These are phyloP conservation scores for Saxidomus purpurata DNA, from an alignment of 1,140 invertebrate genomes.

Conservation along the genomic window DNA sequence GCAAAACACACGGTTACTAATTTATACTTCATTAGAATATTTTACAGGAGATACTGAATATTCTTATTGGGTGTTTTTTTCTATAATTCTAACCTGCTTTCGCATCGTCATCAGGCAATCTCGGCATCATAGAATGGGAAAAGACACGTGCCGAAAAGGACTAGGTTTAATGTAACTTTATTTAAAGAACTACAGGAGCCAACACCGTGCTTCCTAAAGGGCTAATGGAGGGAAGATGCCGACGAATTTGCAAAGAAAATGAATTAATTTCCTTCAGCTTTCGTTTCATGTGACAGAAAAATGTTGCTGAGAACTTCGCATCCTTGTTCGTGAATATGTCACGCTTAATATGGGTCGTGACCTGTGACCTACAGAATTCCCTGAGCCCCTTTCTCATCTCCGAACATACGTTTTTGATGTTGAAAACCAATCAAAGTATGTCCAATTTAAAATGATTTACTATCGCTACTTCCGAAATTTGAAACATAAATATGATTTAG, in stretches of 20 bases:
- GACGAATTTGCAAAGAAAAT: constrained; percentile 8
- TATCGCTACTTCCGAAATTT: constrained; percentile 12
- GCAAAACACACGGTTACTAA: no score
- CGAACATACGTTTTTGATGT: constrained; percentile 34
- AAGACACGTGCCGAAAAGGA: no score
- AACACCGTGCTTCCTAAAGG: no score
- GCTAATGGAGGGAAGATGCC: no score
- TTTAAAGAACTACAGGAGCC: no score
- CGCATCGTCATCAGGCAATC: no score
- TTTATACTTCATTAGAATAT: no score
- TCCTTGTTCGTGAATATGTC: constrained; percentile 46
- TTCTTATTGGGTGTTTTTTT: no score
- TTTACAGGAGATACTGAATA: no score
- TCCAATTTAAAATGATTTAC: constrained; percentile 59
- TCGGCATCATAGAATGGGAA: no score
- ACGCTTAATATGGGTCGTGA: constrained; percentile 2
- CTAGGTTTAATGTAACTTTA: no score
- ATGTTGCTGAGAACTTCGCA: background rate
- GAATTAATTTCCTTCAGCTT: background rate
- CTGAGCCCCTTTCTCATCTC: background rate
- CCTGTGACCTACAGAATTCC: constrained; percentile 1
- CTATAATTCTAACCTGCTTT: no score
- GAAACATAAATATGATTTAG: constrained; percentile 47
- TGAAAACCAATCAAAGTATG: constrained; percentile 18
- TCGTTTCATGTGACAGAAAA: constrained; percentile 33